Conservation (phyloP, 2,797 vertebrate genomes). For the Borostomias antarcticus region DNA sequence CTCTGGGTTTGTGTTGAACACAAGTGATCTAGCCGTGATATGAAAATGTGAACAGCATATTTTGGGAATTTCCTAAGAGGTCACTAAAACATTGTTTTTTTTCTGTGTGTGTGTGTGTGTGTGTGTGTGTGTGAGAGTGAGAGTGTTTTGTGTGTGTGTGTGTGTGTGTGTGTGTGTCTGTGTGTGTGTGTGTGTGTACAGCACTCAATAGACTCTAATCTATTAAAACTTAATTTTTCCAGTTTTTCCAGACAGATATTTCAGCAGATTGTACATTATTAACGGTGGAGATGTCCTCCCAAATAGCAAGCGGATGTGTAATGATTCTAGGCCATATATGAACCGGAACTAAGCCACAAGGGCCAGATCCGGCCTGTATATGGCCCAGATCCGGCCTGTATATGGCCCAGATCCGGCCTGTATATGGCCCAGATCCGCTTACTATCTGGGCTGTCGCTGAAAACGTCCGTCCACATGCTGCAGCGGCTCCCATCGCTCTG, state of each 20-base stretch:
- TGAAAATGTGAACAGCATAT: too few species aligned
- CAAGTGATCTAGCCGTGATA: too few species aligned
- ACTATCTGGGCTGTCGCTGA: too few species aligned
- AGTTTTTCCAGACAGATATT: background rate
- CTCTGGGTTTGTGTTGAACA: background rate
- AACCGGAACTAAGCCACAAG: too few species aligned
- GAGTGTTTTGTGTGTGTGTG: background rate
- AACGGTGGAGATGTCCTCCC: background rate
- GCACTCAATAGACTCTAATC: background rate
- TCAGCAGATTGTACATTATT: background rate
- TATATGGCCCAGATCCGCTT: too few species aligned
- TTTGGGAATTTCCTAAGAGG: too few species aligned
- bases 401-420: too few species aligned
- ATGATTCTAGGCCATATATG: too few species aligned
- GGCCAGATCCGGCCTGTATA: too few species aligned
- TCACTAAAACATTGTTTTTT: too few species aligned
- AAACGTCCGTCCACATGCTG: conserved; percentile 32
- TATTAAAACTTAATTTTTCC: background rate
- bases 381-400: too few species aligned
- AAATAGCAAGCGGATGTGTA: too few species aligned
- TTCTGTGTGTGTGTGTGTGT: background rate
- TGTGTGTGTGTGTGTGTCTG: background rate
- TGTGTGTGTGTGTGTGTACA: background rate
- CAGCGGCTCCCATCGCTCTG: conserved; percentile 33
- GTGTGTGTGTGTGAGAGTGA: background rate